Evolutionary conservation across 2,888 invertebrate genomes (phyloP).

Genomic region (Deilephila elpenor): DNA sequence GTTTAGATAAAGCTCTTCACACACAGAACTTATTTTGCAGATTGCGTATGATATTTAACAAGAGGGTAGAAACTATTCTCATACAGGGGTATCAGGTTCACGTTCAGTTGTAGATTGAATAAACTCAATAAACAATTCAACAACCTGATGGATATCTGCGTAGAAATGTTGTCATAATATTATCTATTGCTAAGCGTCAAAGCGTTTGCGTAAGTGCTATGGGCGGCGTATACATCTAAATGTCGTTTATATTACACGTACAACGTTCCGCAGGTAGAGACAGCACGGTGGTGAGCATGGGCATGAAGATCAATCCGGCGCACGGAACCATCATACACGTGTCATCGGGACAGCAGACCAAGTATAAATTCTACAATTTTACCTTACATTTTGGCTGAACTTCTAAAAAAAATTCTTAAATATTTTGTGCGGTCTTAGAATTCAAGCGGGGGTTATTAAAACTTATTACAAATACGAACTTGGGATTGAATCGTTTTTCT

Average conservation of each 20-base stretch:
- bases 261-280: slow-evolving; percentile 68
- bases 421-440: neutral
- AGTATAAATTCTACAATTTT: slow-evolving; percentile 55
- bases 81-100: too few species aligned
- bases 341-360: slow-evolving; percentile 79
- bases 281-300: slow-evolving; percentile 77
- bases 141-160: too few species aligned
- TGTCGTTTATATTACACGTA: neutral
- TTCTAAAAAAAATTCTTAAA: neutral
- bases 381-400: neutral
- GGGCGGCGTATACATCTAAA: neutral
- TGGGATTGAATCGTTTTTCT: too few species aligned
- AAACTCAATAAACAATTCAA: too few species aligned
- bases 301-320: slow-evolving; percentile 80
- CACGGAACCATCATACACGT: slow-evolving; percentile 80
- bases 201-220: neutral
- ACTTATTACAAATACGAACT: too few species aligned
- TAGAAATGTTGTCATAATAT: too few species aligned
- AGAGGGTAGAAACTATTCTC: too few species aligned
- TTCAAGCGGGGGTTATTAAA: too few species aligned
- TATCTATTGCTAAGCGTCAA: neutral
- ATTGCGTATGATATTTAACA: too few species aligned
- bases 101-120: too few species aligned
- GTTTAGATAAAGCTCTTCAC: too few species aligned
- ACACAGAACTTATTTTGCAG: too few species aligned